These are phyloP conservation scores for Drosophila mulleri DNA, from an alignment of 2,888 invertebrate genomes.

Conservation along the genomic window DNA sequence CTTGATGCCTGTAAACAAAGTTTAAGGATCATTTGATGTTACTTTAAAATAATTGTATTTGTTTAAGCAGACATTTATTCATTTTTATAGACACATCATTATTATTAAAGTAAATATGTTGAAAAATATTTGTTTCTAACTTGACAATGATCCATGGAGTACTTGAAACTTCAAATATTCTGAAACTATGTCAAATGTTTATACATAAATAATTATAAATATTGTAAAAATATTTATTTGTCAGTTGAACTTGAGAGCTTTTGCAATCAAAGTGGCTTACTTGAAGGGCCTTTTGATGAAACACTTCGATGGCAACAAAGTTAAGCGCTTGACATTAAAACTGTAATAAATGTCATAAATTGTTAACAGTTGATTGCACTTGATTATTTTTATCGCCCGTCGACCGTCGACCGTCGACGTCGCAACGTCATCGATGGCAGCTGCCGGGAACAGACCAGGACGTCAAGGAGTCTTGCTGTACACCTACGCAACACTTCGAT, in stretches of 20 bases:
- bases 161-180: too few relatives aligned
- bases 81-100: not conserved
- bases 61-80: too few relatives aligned
- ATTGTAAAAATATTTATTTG: not conserved
- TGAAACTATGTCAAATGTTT: not conserved
- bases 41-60: too few relatives aligned
- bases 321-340: constrained; percentile 49
- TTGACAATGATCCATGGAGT: too few relatives aligned
- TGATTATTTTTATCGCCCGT: constrained; percentile 53
- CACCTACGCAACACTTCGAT: constrained; percentile 36
- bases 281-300: not conserved
- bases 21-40: too few relatives aligned
- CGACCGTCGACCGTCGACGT: not conserved
- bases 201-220: not conserved
- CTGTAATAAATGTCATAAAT: constrained; percentile 76
- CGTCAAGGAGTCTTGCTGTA: not conserved
- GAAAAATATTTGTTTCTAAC: too few relatives aligned
- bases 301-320: not conserved
- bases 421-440: constrained; percentile 30
- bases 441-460: not conserved
- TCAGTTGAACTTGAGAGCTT: not conserved
- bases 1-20: too few relatives aligned
- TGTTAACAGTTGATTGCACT: constrained; percentile 76
- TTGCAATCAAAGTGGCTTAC: constrained; percentile 4
- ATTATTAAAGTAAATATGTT: too few relatives aligned